phyloP scores from a whole-genome alignment of 2,888 invertebrate genomes.

The Sabatieria punctata region DNA sequence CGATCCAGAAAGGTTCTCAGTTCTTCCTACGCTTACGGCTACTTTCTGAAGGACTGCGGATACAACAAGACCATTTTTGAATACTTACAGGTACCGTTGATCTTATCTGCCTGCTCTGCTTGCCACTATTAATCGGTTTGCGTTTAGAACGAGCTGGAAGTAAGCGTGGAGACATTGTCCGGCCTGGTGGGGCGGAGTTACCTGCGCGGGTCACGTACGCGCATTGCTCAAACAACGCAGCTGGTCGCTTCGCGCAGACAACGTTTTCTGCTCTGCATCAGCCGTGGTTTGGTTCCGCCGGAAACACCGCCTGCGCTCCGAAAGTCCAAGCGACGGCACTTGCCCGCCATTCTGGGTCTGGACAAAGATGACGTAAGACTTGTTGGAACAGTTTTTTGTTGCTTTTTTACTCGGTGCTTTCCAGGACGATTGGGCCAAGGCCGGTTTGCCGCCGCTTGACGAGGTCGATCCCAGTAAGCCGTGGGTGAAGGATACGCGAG shows the following conservation, averaged over 20 bases:
- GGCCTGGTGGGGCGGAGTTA: slow-evolving; percentile 49
- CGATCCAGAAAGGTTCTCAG: slow-evolving; percentile 47
- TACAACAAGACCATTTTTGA: slow-evolving; percentile 50
- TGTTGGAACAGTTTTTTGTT: slow-evolving; percentile 9
- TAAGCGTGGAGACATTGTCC: slow-evolving; percentile 47
- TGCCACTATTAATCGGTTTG: too few species aligned
- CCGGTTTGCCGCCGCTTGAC: slow-evolving; percentile 31
- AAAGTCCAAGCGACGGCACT: slow-evolving; percentile 37
- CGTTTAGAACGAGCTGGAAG: slow-evolving; percentile 47
- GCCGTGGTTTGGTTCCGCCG: slow-evolving; percentile 38
- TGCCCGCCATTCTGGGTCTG: slow-evolving; percentile 30
- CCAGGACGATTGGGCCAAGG: slow-evolving; percentile 32
- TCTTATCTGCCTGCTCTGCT: too few species aligned
- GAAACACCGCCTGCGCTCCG: slow-evolving; percentile 47
- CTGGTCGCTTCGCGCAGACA: slow-evolving; percentile 45
- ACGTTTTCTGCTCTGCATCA: slow-evolving; percentile 40
- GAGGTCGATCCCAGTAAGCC: slow-evolving; percentile 39
- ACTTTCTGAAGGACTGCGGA: slow-evolving; percentile 46
- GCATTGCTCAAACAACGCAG: slow-evolving; percentile 46
- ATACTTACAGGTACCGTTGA: slow-evolving; percentile 51
- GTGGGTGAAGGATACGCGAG: slow-evolving; percentile 41
- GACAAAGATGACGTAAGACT: slow-evolving; percentile 38
- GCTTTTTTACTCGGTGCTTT: too few species aligned
- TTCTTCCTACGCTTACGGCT: slow-evolving; percentile 51
- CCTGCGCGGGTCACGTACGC: slow-evolving; percentile 44